Base-by-base conservation (phyloP, 2,888 invertebrate genomes). In the Ectobius pallidus region DNA sequence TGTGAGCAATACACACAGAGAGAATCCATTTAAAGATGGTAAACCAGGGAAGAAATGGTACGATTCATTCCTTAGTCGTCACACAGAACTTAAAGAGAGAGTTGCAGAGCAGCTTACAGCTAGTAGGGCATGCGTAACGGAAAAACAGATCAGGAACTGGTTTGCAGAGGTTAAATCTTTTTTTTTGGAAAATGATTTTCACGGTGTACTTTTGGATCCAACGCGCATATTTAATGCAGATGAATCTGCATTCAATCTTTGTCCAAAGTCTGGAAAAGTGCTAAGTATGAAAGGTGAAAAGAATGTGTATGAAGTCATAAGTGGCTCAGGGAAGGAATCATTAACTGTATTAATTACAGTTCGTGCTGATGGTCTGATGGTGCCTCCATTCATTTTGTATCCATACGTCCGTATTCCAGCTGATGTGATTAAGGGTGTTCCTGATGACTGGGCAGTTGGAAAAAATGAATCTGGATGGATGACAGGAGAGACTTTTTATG, bases 391-490 rank as follows among this genome's bases (percentile, higher is more conserved):
- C 79, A 78, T 81, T 22, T 74, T 80, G 9, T 80, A 76, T 74
- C 76, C 78, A 30, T 80, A 80, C 70, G 76, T 78, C 68, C 76
- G 77, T 75, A 76, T 79, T 61, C 78, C 79, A 67, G 27, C 72
- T 39, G 62, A 68, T 63, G 75, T 77, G 22, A 70, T 72, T 11
- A n/a, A n/a, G n/a, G n/a, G 72, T 22, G 70, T 77, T 46, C 78
- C 77, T 27, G 73, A 77, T 55, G 73, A 70, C 32, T 79, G 78
- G 78, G 76, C 76, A 62, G 77, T 80, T 18, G 80, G 81, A 1
- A 72, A 78, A 27, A 79, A 79, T 2, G 77, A 79, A 18, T 72
- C 69, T 61, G 81, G 81, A 1, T 81, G 79, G 80, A 82, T 82
- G 80, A 78, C 77, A 32, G 74, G 76, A 2, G 76, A 75, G 34